phyloP scores from a whole-genome alignment of 2,888 invertebrate genomes.

The Thecocarcelia acutangulata region DNA sequence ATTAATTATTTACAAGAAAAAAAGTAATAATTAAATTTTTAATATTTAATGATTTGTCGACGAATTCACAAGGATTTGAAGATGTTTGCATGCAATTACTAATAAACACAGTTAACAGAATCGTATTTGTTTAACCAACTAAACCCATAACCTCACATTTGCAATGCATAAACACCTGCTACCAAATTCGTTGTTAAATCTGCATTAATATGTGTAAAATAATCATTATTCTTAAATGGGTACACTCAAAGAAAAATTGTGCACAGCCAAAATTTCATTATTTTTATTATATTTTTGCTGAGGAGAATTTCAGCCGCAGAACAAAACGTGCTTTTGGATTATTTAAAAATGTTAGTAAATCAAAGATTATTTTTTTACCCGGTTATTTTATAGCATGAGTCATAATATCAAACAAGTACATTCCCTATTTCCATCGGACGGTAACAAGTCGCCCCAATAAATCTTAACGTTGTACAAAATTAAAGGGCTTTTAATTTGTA shows the following conservation, averaged over 20 bases:
- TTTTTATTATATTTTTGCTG: too few relatives aligned
- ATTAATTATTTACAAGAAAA: slow-evolving; percentile 41
- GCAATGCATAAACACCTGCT: slow-evolving; percentile 62
- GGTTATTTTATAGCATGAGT: too few relatives aligned
- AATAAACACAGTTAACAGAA: slow-evolving; percentile 30
- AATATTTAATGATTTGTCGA: slow-evolving; percentile 57
- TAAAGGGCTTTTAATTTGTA: too few relatives aligned
- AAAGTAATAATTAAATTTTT: slow-evolving; percentile 57
- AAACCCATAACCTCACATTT: slow-evolving; percentile 57
- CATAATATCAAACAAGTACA: too few relatives aligned
- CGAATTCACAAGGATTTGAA: slow-evolving; percentile 44
- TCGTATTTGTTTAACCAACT: slow-evolving; percentile 32
- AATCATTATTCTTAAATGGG: slow-evolving; percentile 44
- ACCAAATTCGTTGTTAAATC: background rate
- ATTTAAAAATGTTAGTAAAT: too few relatives aligned
- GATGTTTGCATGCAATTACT: slow-evolving; percentile 40
- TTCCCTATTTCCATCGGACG: too few relatives aligned
- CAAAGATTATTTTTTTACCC: too few relatives aligned
- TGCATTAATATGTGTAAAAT: slow-evolving; percentile 24
- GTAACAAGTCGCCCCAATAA: too few relatives aligned
- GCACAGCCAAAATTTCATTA: too few relatives aligned
- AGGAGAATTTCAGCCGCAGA: too few relatives aligned
- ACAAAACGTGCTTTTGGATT: too few relatives aligned
- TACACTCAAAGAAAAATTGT: background rate
- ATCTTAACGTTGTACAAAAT: too few relatives aligned